A percentile compares a stretch with the other conserved stretches of the same genome.
Conservation (phyloP, 2,888 invertebrate genomes). For the Dichetophora obliterata region DNA sequence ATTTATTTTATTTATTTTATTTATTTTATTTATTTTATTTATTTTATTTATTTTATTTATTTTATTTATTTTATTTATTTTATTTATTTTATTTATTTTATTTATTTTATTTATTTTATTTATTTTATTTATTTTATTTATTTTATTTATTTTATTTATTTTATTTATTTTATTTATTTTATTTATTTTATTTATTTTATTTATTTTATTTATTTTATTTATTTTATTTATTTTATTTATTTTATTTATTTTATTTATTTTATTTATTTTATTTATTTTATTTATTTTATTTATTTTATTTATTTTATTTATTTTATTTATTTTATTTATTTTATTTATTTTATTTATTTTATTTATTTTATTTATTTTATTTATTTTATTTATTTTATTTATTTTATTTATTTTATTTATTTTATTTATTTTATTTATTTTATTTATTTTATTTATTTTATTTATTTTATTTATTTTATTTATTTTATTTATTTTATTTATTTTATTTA, state of each 20-base stretch:
- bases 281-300: conserved; percentile 4
- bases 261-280: conserved; percentile 4
- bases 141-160: conserved; percentile 4
- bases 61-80: conserved; percentile 4
- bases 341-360: conserved; percentile 4
- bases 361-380: no score
- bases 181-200: no score
- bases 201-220: conserved; percentile 4
- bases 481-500: not conserved
- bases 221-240: conserved; percentile 4
- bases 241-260: conserved; percentile 4
- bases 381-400: conserved; percentile 4
- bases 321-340: conserved; percentile 4
- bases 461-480: conserved; percentile 4
- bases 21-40: conserved; percentile 4
- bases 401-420: conserved; percentile 4
- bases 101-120: conserved; percentile 4
- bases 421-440: conserved; percentile 4
- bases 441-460: conserved; percentile 4
- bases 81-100: conserved; percentile 4
- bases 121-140: conserved; percentile 4
- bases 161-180: conserved; percentile 4
- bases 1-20: conserved; percentile 4
- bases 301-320: no score
- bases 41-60: no score